Conservation (phyloP, 1,140 invertebrate species). For the Drosophila watanabei region DNA sequence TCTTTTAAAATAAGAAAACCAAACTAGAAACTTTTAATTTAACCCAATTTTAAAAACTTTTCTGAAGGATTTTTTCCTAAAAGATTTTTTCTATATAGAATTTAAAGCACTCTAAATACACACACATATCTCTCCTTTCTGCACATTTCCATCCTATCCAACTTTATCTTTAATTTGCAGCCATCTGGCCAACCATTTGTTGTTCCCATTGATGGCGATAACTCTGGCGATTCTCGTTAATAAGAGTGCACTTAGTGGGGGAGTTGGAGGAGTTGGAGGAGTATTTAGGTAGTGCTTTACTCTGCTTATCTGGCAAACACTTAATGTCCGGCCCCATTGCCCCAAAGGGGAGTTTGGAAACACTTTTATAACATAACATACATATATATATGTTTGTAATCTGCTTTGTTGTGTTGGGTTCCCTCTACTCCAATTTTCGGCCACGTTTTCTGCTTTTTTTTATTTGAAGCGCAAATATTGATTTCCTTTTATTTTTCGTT, state of each 20-base stretch:
- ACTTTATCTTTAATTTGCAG: conserved; percentile 17
- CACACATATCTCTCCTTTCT: too few species aligned
- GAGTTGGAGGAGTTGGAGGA: conserved; percentile 6
- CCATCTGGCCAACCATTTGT: conserved; percentile 25
- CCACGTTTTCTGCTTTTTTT: conserved; percentile 36
- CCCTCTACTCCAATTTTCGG: conserved; percentile 11
- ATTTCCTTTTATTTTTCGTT: conserved; percentile 53
- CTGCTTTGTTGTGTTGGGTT: conserved; percentile 40
- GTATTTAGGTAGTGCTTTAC: conserved; percentile 10
- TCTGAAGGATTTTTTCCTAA: too few species aligned
- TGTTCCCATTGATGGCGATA: conserved; percentile 19
- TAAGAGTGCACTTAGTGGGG: conserved; percentile 40
- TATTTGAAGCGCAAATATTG: conserved; percentile 77
- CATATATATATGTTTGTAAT: conserved; percentile 14
- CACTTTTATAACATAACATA: too few species aligned
- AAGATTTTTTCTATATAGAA: background rate
- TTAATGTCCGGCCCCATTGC: conserved; percentile 38
- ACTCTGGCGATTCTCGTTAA: conserved; percentile 26
- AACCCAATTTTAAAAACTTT: background rate
- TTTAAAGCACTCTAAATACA: background rate
- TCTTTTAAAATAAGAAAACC: conserved; percentile 4
- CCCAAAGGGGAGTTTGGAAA: background rate
- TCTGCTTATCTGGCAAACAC: conserved; percentile 53
- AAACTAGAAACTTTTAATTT: background rate
- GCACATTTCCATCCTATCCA: background rate